A percentile compares a stretch with the other conserved stretches of the same genome.
phyloP scores from a whole-genome alignment of 2,888 invertebrate species.

The Endotricha flammealis region DNA sequence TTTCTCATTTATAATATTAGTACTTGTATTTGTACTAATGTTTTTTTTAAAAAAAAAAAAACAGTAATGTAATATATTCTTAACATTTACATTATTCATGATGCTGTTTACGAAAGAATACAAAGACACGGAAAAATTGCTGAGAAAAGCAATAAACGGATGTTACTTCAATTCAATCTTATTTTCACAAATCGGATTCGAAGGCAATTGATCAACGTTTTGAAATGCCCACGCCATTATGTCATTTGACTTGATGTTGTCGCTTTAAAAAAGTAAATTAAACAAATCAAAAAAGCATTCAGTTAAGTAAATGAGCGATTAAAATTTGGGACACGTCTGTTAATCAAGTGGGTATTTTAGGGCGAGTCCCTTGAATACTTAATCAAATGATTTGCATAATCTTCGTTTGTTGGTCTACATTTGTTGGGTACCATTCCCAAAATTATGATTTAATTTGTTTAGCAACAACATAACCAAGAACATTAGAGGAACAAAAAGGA shows the following conservation, averaged over 20 bases:
- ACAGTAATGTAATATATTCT: too few species aligned
- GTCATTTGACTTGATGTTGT: neutral
- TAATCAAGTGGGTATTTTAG: slow-evolving; percentile 38
- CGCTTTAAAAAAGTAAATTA: neutral
- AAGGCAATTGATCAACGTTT: too few species aligned
- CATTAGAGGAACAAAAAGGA: neutral
- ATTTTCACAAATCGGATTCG: too few species aligned
- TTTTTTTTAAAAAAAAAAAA: too few species aligned
- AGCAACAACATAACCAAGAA: slow-evolving; percentile 3
- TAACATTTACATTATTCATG: too few species aligned
- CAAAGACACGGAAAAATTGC: too few species aligned
- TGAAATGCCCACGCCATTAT: neutral
- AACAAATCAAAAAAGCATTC: slow-evolving; percentile 6
- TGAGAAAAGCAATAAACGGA: too few species aligned
- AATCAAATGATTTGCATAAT: slow-evolving; percentile 38
- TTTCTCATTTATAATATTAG: too few species aligned
- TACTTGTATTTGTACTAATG: too few species aligned
- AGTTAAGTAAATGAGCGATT: slow-evolving; percentile 19
- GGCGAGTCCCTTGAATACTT: slow-evolving; percentile 26
- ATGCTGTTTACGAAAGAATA: too few species aligned
- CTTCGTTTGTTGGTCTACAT: slow-evolving; percentile 29
- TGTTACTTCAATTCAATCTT: too few species aligned
- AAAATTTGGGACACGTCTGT: slow-evolving; percentile 28
- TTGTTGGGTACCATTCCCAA: slow-evolving; percentile 17
- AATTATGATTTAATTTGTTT: slow-evolving; percentile 22